phyloP scores from a whole-genome alignment of 2,113 vertebrate genomes.

The Sitta europaea region DNA sequence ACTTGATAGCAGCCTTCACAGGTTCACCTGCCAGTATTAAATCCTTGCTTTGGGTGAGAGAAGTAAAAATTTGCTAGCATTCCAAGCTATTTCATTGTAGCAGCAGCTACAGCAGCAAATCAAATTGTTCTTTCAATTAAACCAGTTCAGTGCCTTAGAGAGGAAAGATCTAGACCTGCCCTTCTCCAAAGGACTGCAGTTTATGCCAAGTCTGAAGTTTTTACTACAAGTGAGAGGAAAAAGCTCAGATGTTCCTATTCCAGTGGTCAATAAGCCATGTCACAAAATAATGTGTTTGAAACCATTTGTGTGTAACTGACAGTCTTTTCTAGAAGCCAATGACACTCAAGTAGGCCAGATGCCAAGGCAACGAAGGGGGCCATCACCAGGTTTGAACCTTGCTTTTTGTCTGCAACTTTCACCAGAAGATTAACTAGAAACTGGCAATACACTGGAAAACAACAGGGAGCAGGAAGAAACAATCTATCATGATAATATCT shows the following conservation, averaged over 20 bases:
- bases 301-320: background rate
- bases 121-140: constrained; percentile 78
- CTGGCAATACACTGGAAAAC: background rate
- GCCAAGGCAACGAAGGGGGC: background rate
- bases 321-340: background rate
- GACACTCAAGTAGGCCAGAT: background rate
- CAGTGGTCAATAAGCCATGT: background rate
- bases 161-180: constrained; percentile 41
- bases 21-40: constrained; percentile 73
- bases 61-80: constrained; percentile 68
- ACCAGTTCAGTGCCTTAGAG: constrained; percentile 57
- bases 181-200: background rate
- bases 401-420: background rate
- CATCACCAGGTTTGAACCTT: background rate
- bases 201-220: constrained; percentile 44
- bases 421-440: background rate
- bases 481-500: background rate
- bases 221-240: constrained; percentile 44
- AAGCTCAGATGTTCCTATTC: constrained; percentile 18
- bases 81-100: constrained; percentile 63
- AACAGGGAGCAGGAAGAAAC: background rate
- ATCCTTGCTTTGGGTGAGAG: constrained; percentile 71
- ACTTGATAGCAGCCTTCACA: constrained; percentile 76
- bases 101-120: constrained; percentile 69
- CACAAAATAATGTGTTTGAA: constrained; percentile 20